Conservation (phyloP, 2,113 vertebrate genomes). For the Tyrannus savana region DNA sequence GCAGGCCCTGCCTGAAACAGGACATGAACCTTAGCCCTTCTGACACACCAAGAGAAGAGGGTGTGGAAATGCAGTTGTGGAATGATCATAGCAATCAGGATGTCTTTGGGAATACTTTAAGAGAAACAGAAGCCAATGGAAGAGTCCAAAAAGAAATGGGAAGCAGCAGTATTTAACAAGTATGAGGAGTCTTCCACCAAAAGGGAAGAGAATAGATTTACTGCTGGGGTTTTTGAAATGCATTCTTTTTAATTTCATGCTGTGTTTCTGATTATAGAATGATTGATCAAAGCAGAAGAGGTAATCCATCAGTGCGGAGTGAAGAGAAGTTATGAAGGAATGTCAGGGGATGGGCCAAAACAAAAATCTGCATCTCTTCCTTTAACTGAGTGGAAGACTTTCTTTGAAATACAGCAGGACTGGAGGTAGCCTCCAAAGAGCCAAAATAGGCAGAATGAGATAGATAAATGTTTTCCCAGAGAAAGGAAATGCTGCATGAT, state of each 20-base stretch:
- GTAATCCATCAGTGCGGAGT: neutral
- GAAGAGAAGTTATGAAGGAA: neutral
- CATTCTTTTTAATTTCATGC: neutral
- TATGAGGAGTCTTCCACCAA: neutral
- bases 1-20: neutral
- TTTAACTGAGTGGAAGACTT: neutral
- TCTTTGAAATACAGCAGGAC: neutral
- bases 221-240: neutral
- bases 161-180: neutral
- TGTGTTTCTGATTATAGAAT: neutral
- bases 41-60: neutral
- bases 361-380: neutral
- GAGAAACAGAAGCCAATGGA: neutral
- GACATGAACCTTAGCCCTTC: neutral
- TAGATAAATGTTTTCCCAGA: neutral
- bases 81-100: rapidly evolving
- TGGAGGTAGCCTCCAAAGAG: neutral
- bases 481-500: neutral
- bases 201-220: neutral
- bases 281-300: neutral
- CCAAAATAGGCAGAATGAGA: neutral
- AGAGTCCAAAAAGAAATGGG: neutral
- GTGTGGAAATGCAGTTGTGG: neutral
- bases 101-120: neutral
- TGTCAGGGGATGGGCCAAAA: neutral